Conservation (phyloP, 1,140 invertebrate genomes). For the Dysdera silvatica region DNA sequence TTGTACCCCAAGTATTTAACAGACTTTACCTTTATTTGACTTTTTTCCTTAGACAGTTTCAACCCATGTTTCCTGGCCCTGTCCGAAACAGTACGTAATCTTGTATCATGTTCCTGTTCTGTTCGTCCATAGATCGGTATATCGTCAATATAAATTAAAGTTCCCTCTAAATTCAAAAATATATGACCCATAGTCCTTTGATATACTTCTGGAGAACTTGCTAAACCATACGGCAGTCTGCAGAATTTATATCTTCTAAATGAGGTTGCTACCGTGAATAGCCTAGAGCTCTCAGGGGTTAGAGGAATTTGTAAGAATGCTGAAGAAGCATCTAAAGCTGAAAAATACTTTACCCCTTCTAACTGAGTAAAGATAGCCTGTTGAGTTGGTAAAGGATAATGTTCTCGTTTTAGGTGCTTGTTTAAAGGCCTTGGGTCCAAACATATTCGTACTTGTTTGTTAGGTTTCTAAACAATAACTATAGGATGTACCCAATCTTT, state of each 20-base stretch:
- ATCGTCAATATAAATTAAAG: conserved; percentile 4
- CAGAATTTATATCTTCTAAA: conserved; percentile 41
- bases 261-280: conserved; percentile 18
- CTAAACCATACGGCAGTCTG: conserved; percentile 47
- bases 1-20: conserved; percentile 20
- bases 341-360: too few species aligned
- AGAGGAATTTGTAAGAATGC: conserved; percentile 4
- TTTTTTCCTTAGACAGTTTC: conserved; percentile 4
- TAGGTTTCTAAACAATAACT: too few species aligned
- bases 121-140: not conserved
- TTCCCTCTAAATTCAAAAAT: conserved; percentile 1
- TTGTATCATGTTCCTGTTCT: conserved; percentile 1
- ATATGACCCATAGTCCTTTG: not conserved
- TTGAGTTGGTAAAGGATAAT: too few species aligned
- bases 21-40: not conserved
- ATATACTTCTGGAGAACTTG: conserved; percentile 40
- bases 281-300: conserved; percentile 8
- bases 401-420: too few species aligned
- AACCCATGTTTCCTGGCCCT: not conserved
- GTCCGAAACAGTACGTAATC: not conserved
- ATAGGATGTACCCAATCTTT: too few species aligned
- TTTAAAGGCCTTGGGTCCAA: too few species aligned
- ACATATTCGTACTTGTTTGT: too few species aligned
- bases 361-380: too few species aligned
- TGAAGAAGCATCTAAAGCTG: too few species aligned